phyloP scores from a whole-genome alignment of 2,888 invertebrate genomes.

The Eumerus sabulonum region DNA sequence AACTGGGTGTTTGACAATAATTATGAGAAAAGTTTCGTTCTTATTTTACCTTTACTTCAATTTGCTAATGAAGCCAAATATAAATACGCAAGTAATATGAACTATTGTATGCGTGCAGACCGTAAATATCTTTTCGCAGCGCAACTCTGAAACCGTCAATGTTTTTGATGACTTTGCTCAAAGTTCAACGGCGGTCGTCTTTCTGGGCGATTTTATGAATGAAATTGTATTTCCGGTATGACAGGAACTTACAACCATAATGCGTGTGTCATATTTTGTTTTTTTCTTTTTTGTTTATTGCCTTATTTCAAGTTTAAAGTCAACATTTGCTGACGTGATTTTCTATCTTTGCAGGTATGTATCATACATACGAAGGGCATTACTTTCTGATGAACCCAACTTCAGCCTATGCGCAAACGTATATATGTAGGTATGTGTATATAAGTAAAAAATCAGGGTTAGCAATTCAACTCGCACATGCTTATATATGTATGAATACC shows the following conservation, averaged over 20 bases:
- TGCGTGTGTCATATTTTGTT: conserved; percentile 27
- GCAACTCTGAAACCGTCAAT: conserved; percentile 23
- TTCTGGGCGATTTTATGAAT: conserved; percentile 53
- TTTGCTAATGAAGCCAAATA: conserved; percentile 36
- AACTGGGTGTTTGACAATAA: conserved; percentile 67
- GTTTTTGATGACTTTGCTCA: conserved; percentile 42
- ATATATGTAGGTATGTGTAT: no score
- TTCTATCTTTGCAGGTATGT: no score
- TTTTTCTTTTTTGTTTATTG: conserved; percentile 23
- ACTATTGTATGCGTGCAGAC: conserved; percentile 44
- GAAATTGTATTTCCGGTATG: conserved; percentile 62
- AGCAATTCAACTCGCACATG: neutral
- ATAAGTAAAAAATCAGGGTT: neutral
- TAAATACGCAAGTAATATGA: conserved; percentile 53
- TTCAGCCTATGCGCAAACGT: neutral
- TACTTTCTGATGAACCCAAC: conserved; percentile 19
- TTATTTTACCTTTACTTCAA: conserved; percentile 41
- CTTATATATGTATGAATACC: no score
- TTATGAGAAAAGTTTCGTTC: conserved; percentile 59
- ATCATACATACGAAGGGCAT: conserved; percentile 6
- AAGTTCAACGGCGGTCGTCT: conserved; percentile 2
- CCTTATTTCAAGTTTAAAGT: conserved; percentile 22
- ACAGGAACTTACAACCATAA: conserved; percentile 27
- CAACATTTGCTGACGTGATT: no score
- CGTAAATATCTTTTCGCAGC: conserved; percentile 23